Base-by-base conservation (phyloP, 2,113 vertebrate genomes). In the Arenaria interpres region DNA sequence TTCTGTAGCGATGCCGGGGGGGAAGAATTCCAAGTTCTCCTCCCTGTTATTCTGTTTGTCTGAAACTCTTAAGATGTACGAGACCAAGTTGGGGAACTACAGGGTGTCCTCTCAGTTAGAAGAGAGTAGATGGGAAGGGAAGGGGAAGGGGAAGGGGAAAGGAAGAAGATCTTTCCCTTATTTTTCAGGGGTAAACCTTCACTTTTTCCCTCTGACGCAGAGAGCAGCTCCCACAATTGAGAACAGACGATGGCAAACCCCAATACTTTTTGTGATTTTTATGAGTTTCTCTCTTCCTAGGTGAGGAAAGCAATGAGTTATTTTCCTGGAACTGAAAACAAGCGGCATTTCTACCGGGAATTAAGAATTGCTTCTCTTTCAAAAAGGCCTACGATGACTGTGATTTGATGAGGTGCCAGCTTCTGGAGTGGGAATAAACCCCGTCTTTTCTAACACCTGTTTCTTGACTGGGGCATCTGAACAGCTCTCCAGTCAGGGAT, bases 401-500 rank as follows among this genome's bases (percentile, higher is more conserved):
- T 12, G 80, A 62, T 30, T 60, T 39, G 79, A 79, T 24, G 72
- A 77, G 87, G 46, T 6, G 39, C 48, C 24, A 92, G 76, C 72
- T 63, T n/a, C 45, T 33, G 25, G 21, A 30, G 30, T 3, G 20
- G 54, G 37, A 33, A 30, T 35, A 41, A 39, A 56, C 15, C 20
- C 33, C 27, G 4, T 14, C 51, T 37, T 3, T 22, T 62, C 77
- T 4, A 1, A 32, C 33, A 48, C 43, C 37, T 28, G 20, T 8
- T 39, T 46, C 57, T 25, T 9, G 20, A 27, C 14, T 4, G 57
- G 18, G 57, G 41, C 28, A 12, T 12, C 37, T 12, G n/a, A 19
- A 2, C 20, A 22, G 6, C 50, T 37, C n/a, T 21, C 3, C 35
- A 7, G 2, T 8, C 10, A 6, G 25, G 6, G 27, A 4, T 8